These are phyloP conservation scores for Passer montanus DNA, from an alignment of 2,113 vertebrate species.

Conservation along the genomic window DNA sequence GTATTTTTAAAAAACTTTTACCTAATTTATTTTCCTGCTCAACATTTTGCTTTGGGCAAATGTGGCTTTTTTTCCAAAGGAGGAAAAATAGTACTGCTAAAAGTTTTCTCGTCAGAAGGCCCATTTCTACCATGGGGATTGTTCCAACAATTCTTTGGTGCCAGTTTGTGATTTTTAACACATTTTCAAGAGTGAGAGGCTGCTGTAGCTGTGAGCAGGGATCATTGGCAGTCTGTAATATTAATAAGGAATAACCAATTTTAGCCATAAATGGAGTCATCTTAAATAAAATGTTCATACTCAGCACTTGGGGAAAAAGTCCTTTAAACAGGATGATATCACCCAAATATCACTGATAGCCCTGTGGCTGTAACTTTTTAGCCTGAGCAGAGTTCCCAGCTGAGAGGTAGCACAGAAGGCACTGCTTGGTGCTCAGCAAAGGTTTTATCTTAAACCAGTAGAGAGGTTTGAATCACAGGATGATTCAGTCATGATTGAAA, in stretches of 20 bases:
- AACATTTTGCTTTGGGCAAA: background rate
- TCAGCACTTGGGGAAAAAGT: background rate
- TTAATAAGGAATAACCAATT: background rate
- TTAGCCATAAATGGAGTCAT: background rate
- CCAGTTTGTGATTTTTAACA: conserved; percentile 13
- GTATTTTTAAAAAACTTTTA: background rate
- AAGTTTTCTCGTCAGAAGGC: background rate
- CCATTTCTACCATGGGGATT: background rate
- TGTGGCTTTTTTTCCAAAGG: background rate
- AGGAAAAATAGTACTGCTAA: background rate
- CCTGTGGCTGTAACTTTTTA: background rate
- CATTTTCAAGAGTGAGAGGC: background rate
- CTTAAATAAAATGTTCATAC: background rate
- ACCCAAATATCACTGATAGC: background rate
- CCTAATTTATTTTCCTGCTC: background rate
- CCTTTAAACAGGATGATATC: background rate
- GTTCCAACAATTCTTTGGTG: background rate
- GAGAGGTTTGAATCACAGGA: background rate
- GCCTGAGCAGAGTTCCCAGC: background rate
- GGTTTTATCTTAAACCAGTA: background rate
- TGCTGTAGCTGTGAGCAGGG: background rate
- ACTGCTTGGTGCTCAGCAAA: background rate
- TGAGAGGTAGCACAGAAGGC: background rate
- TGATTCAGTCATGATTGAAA: too few relatives aligned
- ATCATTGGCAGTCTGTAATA: background rate